Conservation (phyloP, 2,797 vertebrate genomes). For the Falco cherrug region DNA sequence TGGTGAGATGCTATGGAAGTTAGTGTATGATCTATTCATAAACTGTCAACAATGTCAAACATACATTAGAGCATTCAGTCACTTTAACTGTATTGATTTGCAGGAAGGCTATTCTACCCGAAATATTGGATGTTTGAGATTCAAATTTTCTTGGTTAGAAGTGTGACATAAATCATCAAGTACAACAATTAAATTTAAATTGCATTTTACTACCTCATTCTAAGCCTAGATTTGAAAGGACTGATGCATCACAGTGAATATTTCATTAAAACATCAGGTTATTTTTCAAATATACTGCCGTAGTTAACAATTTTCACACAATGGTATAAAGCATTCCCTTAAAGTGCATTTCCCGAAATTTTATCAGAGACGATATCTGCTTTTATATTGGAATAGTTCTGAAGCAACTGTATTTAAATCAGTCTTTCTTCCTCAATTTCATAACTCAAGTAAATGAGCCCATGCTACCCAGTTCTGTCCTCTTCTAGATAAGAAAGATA, state of each 20-base stretch:
- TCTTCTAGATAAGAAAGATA: conserved; percentile 8
- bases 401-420: conserved; percentile 31
- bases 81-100: conserved; percentile 49
- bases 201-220: conserved; percentile 34
- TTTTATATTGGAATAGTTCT: conserved; percentile 2
- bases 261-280: conserved; percentile 58
- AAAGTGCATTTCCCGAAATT: conserved; percentile 45
- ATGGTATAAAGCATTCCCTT: conserved; percentile 16
- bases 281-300: conserved; percentile 42
- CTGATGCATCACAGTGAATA: conserved; percentile 21
- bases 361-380: not conserved
- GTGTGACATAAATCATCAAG: conserved; percentile 51
- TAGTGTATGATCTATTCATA: conserved; percentile 30
- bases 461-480: not conserved
- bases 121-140: conserved; percentile 54
- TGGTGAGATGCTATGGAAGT: not conserved
- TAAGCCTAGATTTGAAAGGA: conserved; percentile 26
- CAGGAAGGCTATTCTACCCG: conserved; percentile 35
- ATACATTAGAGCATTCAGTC: conserved; percentile 30
- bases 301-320: conserved; percentile 27
- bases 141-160: conserved; percentile 45
- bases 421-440: not conserved
- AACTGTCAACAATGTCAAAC: conserved; percentile 53
- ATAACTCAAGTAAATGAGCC: conserved; percentile 30
- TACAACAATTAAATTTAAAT: conserved; percentile 66